Evolutionary conservation across 37 sponge, comb jelly and placozoan genomes (phyloP).

Genomic region (Eunapius fragilis): DNA sequence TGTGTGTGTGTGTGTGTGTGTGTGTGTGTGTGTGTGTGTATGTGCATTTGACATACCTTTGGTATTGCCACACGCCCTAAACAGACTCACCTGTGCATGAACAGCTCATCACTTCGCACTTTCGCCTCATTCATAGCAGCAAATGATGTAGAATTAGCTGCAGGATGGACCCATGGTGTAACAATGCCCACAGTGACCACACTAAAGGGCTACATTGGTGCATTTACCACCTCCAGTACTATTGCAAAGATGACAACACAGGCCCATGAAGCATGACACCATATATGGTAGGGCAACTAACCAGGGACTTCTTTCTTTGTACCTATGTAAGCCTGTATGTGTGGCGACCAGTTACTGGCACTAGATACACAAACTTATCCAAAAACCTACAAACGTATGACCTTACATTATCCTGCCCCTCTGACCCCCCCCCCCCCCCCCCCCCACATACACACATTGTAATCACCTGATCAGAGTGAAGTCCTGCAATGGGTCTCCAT

Average conservation of each 20-base stretch:
- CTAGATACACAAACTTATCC: background rate
- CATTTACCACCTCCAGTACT: background rate
- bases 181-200: slow-evolving; percentile 11
- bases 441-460: background rate
- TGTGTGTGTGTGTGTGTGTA: too few species aligned
- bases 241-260: too few species aligned
- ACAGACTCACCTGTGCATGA: slow-evolving; percentile 61
- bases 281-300: background rate
- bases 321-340: background rate
- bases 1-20: background rate
- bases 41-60: background rate
- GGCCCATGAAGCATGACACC: too few species aligned
- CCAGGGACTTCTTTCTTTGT: slow-evolving; percentile 5
- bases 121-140: slow-evolving; percentile 34
- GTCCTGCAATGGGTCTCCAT: slow-evolving; percentile 91
- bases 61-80: background rate
- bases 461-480: slow-evolving; percentile 81
- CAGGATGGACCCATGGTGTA: background rate
- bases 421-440: background rate
- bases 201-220: background rate
- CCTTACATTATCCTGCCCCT: background rate
- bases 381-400: background rate
- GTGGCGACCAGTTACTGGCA: background rate
- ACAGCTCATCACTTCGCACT: slow-evolving; percentile 72
- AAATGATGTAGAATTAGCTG: slow-evolving; percentile 62